Evolutionary conservation across 2,888 invertebrate species (phyloP).

Genomic region (Campaea margaritaria): DNA sequence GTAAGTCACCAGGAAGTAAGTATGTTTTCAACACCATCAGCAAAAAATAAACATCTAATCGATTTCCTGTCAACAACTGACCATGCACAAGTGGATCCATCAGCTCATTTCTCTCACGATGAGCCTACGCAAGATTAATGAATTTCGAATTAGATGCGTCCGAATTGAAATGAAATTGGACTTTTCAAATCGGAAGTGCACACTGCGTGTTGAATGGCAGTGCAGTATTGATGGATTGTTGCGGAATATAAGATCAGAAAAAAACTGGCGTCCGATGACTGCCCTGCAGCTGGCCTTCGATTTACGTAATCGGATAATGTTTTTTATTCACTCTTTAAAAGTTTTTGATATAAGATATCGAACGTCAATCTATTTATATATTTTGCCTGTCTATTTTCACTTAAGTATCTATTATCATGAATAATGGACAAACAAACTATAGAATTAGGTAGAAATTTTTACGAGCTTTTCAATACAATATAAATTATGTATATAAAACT

Average conservation of each 20-base stretch:
- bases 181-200: constrained; percentile 80
- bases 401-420: not conserved
- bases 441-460: no score
- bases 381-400: not conserved
- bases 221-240: constrained; percentile 76
- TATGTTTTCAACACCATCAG: constrained; percentile 10
- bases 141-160: constrained; percentile 81
- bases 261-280: constrained; percentile 72
- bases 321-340: constrained; percentile 61
- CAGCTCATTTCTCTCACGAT: constrained; percentile 56
- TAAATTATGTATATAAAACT: no score
- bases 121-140: constrained; percentile 76
- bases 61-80: constrained; percentile 84
- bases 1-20: not conserved
- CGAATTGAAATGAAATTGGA: constrained; percentile 80
- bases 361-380: constrained; percentile 35
- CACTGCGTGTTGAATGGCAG: constrained; percentile 67
- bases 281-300: constrained; percentile 75
- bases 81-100: constrained; percentile 77
- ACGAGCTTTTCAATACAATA: no score
- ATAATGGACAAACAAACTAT: no score
- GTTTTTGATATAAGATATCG: constrained; percentile 29
- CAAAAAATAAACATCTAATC: constrained; percentile 55
- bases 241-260: constrained; percentile 58
- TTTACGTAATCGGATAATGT: constrained; percentile 78